Conservation (phyloP, 2,113 vertebrate genomes). For the Speoplatyrhinus poulsoni region DNA sequence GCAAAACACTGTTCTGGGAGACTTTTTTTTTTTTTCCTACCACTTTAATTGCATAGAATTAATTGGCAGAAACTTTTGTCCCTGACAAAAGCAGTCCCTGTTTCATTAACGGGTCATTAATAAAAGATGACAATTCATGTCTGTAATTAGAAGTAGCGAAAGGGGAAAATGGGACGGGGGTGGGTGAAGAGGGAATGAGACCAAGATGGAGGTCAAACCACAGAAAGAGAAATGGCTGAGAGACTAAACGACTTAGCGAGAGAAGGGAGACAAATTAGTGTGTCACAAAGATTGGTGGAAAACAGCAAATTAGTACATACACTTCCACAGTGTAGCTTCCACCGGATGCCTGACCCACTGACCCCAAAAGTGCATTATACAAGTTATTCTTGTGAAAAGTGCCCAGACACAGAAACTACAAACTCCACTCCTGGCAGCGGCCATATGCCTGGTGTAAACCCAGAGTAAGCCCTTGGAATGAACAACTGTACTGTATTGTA, state of each 20-base stretch:
- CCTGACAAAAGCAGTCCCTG: constrained; percentile 52
- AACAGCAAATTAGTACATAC: too few species aligned
- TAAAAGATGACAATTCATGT: constrained; percentile 67
- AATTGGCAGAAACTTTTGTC: constrained; percentile 67
- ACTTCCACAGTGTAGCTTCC: too few species aligned
- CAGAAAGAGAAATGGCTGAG: background rate
- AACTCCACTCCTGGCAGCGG: too few species aligned
- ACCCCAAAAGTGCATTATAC: too few species aligned
- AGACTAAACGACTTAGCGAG: background rate
- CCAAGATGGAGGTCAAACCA: background rate
- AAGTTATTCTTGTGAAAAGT: too few species aligned
- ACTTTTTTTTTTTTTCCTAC: constrained; percentile 13
- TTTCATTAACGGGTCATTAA: constrained; percentile 73
- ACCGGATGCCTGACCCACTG: too few species aligned
- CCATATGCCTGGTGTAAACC: too few species aligned
- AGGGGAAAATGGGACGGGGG: constrained; percentile 15
- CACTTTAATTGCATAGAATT: constrained; percentile 57
- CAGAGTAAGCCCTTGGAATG: too few species aligned
- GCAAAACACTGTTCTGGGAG: constrained; percentile 35
- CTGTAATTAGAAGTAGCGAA: constrained; percentile 63
- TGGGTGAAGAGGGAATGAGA: constrained; percentile 21
- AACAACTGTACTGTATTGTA: too few species aligned
- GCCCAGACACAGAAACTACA: too few species aligned
- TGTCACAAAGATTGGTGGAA: too few species aligned
- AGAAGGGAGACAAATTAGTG: too few species aligned